Evolutionary conservation across 2,113 vertebrate genomes (phyloP), one percentile per base, ranked within the genome.

Genomic region (Leptobrachium ailaonicum): DNA sequence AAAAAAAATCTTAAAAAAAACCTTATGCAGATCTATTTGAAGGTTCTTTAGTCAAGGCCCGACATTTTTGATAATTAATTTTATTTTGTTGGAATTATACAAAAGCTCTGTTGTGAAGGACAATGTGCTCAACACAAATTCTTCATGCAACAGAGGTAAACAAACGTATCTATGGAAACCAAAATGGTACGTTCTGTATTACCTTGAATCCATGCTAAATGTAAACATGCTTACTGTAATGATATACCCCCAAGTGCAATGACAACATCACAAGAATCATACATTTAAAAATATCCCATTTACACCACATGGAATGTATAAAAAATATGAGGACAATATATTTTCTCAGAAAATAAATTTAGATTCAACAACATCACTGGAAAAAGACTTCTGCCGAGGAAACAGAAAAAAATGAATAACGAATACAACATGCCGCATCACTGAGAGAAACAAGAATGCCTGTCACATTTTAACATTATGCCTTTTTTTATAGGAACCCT

Each of bases 91-190:
- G 2, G 62, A 79, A 66, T 54, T 66, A 63, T 54, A 72, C 68
- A 64, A 72, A 47, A 60, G 67, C 58, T 41, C 58, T 45, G 56
- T 32, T 32, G 41, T 47, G 62, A 73, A 73, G 69, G 77, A 79
- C 69, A 73, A 79, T 54, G 69, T 58, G 71, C 60, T 62, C 70
- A 32, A 70, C 62, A 47, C 60, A 73, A 53, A 71, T 32, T 50
- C 40, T 79, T 79, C 69, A 73, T 2, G 14, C 58, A 83, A 82
- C 58, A 71, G 66, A 85, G 82, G 82, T 73, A 82, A 74, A 85
- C 60, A 44, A 4, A 0, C 53, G 86, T 83, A 84, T 80, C 83
- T 75, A 76, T 87, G 84, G 87, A 73, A 88, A 86, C 85, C 66
- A 72, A 10, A 66, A 76, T 72, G 83, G 81, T 3, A 9, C 10